Evolutionary conservation across 2,113 vertebrate species (phyloP).

Genomic region (Gracilinanus agilis): DNA sequence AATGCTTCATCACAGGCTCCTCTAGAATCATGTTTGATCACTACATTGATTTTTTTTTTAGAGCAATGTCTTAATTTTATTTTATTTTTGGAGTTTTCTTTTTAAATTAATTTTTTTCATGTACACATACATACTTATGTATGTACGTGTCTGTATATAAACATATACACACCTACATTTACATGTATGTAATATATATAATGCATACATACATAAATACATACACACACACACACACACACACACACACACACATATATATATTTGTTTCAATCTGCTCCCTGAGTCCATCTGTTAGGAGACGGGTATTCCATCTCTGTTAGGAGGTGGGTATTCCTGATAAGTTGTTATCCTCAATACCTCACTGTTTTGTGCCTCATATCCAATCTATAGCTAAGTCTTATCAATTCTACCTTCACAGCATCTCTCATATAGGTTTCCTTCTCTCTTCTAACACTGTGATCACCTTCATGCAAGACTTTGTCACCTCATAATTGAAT

Average conservation of each 20-base stretch:
- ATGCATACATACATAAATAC: too few species aligned
- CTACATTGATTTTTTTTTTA: background rate
- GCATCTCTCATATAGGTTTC: background rate
- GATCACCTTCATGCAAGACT: background rate
- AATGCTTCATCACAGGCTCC: background rate
- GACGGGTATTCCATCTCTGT: background rate
- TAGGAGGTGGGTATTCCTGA: background rate
- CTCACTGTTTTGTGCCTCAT: background rate
- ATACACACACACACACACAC: too few species aligned
- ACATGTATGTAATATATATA: too few species aligned
- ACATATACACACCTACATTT: background rate
- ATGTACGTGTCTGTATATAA: background rate
- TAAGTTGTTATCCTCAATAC: background rate
- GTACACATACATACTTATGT: background rate
- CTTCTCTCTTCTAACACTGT: background rate
- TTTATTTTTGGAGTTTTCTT: background rate
- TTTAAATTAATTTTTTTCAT: background rate
- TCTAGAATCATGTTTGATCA: background rate
- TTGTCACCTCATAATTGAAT: background rate
- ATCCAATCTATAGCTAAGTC: background rate
- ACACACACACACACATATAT: background rate
- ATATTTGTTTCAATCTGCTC: background rate
- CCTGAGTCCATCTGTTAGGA: background rate
- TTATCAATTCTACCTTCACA: background rate
- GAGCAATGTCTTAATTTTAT: background rate